phyloP scores from a whole-genome alignment of 2,113 vertebrate genomes.

The Sinocyclocheilus anophthalmus region DNA sequence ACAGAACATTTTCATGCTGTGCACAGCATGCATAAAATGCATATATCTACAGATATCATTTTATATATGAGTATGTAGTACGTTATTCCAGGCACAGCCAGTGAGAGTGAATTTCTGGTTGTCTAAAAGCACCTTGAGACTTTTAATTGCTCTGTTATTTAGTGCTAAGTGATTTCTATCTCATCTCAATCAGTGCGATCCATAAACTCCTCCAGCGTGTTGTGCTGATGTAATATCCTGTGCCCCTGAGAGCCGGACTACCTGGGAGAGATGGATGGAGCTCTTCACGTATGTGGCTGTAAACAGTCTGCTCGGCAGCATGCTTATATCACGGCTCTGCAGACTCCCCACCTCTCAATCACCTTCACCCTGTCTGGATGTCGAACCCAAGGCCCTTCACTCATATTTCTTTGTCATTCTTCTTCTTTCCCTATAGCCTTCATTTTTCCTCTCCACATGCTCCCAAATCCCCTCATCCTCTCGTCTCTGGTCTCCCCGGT shows the following conservation, averaged over 20 bases:
- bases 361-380: constrained; percentile 52
- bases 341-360: constrained; percentile 44
- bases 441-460: constrained; percentile 35
- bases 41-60: neutral
- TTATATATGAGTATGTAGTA: neutral
- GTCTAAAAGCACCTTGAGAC: constrained; percentile 31
- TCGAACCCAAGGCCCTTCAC: constrained; percentile 32
- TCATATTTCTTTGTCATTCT: constrained; percentile 8
- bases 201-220: constrained; percentile 23
- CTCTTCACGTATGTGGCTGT: constrained; percentile 42
- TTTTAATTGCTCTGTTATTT: constrained; percentile 23
- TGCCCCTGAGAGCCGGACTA: constrained; percentile 43
- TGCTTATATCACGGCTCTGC: constrained; percentile 47
- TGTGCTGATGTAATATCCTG: constrained; percentile 39
- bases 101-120: neutral
- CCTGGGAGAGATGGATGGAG: constrained; percentile 53
- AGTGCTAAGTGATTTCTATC: constrained; percentile 46
- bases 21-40: neutral
- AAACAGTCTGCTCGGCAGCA: constrained; percentile 52
- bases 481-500: constrained; percentile 55
- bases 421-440: neutral
- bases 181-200: constrained; percentile 34
- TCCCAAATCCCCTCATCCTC: constrained; percentile 34
- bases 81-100: neutral
- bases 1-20: neutral